Base-by-base conservation (phyloP, 1,140 invertebrate species). In the Hyles euphorbiae region DNA sequence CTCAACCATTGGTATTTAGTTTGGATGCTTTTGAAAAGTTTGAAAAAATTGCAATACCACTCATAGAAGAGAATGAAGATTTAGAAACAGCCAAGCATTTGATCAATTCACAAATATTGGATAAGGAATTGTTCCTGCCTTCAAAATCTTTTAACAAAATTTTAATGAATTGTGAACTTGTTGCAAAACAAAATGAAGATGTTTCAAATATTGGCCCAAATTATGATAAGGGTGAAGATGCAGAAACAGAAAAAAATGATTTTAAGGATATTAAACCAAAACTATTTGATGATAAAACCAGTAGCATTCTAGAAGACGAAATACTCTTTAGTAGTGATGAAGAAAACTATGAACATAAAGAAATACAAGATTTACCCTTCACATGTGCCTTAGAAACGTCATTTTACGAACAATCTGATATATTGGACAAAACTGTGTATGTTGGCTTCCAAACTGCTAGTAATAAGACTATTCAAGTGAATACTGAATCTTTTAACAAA, bases 391-490 rank as follows among this genome's bases (percentile, higher is more conserved):
- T 86, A 57, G 66, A 78, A 63, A 83, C 71, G 5, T 78, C 74
- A 12, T 82, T 76, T 62, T 71, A 72, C 62, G 61, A 77, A 11
- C 51, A 72, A 59, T 52, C 63, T 46, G 57, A 73, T 63, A 53
- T 76, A 43, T 58, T 83, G 36, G 75, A 87, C 43, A 72, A 80
- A 66, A 81, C 73, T 34, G 76, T 87, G 68, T 87, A 78, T 86
- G 81, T 87, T 22, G 83, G 82, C 0, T 87, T 87, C 63, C 81
- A 86, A 72, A 88, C 85, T 45, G 80, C 81, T 11, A 88, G 79
- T 61, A 81, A 88, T 64, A 87, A 81, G 46, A 76, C 77, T 59
- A 88, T 88, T 64, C 73, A 84, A 70, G 58, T 87, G 5, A 61
- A 33, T 47, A 71, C 76, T 65, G 77, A 81, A 10, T 80, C 83